These are phyloP conservation scores for Belgica antarctica DNA, from an alignment of 2,888 invertebrate genomes.

Conservation along the genomic window DNA sequence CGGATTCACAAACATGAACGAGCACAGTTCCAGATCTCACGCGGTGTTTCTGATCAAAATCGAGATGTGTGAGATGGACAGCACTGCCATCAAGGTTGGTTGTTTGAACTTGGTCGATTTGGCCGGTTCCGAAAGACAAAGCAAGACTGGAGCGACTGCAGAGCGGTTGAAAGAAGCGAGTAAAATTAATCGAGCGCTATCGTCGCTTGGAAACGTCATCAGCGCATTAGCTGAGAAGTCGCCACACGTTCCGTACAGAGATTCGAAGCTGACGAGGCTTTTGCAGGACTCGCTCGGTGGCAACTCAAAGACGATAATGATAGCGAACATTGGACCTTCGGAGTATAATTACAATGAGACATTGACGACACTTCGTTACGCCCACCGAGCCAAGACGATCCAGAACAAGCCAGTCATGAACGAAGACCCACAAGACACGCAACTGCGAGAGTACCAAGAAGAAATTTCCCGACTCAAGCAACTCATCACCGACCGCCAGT, in stretches of 20 bases:
- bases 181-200: conserved; percentile 94
- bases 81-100: conserved; percentile 69
- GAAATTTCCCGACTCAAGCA: conserved; percentile 75
- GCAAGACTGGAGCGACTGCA: conserved; percentile 93
- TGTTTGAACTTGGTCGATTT: conserved; percentile 96
- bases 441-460: conserved; percentile 90
- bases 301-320: conserved; percentile 98
- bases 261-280: conserved; percentile 93
- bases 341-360: conserved; percentile 98
- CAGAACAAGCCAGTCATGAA: conserved; percentile 98
- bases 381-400: conserved; percentile 96
- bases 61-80: conserved; percentile 81
- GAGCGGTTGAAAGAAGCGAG: conserved; percentile 92
- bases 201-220: conserved; percentile 97
- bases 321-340: conserved; percentile 98
- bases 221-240: conserved; percentile 94
- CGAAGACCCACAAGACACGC: conserved; percentile 98
- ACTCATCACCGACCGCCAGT: conserved; percentile 55
- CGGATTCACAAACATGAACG: conserved; percentile 96
- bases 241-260: conserved; percentile 94
- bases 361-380: conserved; percentile 91
- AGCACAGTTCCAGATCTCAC: conserved; percentile 95
- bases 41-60: conserved; percentile 98
- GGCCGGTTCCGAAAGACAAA: conserved; percentile 96
- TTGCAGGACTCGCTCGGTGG: conserved; percentile 98